Base-by-base conservation (phyloP, 2,888 invertebrate genomes). In the Sepiola atlantica region DNA sequence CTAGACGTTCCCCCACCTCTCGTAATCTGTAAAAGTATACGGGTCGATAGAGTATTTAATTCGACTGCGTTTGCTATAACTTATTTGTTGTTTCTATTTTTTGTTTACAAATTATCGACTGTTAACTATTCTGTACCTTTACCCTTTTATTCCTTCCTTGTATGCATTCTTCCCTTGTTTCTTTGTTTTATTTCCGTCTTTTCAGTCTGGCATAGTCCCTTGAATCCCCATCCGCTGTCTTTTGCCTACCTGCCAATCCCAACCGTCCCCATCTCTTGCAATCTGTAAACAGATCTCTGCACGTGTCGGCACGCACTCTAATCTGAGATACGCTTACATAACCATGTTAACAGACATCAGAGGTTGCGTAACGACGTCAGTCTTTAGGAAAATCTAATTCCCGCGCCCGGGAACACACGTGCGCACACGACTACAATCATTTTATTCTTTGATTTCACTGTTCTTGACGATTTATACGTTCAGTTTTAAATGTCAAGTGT, bases 311-410 rank as follows among this genome's bases (percentile, higher is more conserved):
- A 21, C n/a, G 77, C 21, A 77, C n/a, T 77, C 28, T 28, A 77
- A 77, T 77, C n/a, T 77, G n/a, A n/a, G n/a, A 32, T 16, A n/a
- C 77, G n/a, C 77, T 77, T 77, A 32, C 77, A 32, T 32, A 32
- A 77, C n/a, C 12, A 77, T 77, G 77, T n/a, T 77, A 77, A 77
- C 77, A 77, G 77, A 77, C n/a, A 77, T 77, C 77, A 77, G n/a
- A 77, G n/a, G n/a, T 77, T 77, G n/a, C 32, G n/a, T 77, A 32
- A 32, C 77, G 16, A 77, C 77, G 16, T n/a, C 14, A 14, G 16
- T 77, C n/a, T 77, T 77, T 14, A 32, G n/a, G n/a, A n/a, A n/a
- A 77, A n/a, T 32, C 77, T 77, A 14, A 77, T 32, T 32, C n/a
- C 14, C n/a, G 32, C 4, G 21, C n/a, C 16, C n/a, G 16, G 6